Evolutionary conservation across 2,113 vertebrate genomes (phyloP), one percentile per base, ranked within the genome.

Genomic region (Macroglossus sobrinus): DNA sequence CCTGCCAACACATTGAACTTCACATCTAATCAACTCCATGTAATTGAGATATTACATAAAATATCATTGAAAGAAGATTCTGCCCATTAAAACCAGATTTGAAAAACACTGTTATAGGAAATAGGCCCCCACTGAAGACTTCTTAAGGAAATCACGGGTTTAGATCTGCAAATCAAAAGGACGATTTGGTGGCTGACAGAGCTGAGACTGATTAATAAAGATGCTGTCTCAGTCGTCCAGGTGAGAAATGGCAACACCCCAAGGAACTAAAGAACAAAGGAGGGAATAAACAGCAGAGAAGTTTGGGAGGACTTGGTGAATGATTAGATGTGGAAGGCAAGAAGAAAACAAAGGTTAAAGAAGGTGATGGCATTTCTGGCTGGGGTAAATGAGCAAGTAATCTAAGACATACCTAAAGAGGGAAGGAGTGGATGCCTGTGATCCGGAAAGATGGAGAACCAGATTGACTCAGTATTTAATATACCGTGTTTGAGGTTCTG

Each of bases 91-190:
- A 55, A 63, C 12, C 7, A 30, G 7, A 18, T 16, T 40, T 50
- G 24, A 57, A 84, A 89, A 69, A 6, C 30, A 38, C 15, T 35
- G 3, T 74, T 47, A 63, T 2, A 24, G n/a, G 14, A 47, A 76
- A 47, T 3, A 57, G 16, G 26, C 4, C 16, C 15, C 0, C 0
- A 2, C 3, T 66, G 6, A 24, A 16, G 14, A 69, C 30, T n/a
- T 63, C 88, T 69, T 53, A 93, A 64, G 15, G 7, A 88, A 90
- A 92, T 19, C 11, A 33, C 7, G 50, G 26, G 63, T 24, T 78
- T 24, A 82, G 4, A 35, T 53, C 47, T 74, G 11, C 2, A 87
- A 4, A 69, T 28, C 8, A 18, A 38, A 85, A 66, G 30, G 7
- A 33, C 14, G 3, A 53, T 15, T 38, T 38, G 18, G 57, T n/a